Evolutionary conservation across 1,140 invertebrate species (phyloP).

Genomic region (Nephotettix cincticeps): DNA sequence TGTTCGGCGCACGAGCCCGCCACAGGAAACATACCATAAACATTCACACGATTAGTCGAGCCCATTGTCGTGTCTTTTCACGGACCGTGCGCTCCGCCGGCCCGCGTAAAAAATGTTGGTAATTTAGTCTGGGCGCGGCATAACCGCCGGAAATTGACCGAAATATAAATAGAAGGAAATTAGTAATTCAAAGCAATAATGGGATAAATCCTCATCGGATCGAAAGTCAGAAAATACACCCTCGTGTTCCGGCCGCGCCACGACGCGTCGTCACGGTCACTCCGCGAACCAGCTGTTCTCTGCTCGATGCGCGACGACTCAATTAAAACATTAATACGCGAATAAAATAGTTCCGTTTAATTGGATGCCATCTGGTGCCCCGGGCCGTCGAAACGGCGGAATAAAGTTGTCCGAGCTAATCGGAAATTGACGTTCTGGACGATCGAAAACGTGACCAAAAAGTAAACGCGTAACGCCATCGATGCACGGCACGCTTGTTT

Average conservation of each 20-base stretch:
- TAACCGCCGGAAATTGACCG: constrained; percentile 28
- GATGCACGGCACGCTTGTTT: too few species aligned
- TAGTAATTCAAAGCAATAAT: constrained; percentile 28
- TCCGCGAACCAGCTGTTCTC: background rate
- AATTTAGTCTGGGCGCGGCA: constrained; percentile 25
- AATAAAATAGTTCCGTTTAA: constrained; percentile 8
- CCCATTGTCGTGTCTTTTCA: constrained; percentile 25
- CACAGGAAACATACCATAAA: constrained; percentile 23
- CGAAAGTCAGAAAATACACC: constrained; percentile 24
- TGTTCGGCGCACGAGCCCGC: background rate
- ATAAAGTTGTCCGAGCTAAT: constrained; percentile 15
- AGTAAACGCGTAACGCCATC: constrained; percentile 7
- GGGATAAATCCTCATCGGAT: constrained; percentile 26
- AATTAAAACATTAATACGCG: constrained; percentile 19
- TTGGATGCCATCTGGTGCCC: constrained; percentile 3
- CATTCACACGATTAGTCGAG: constrained; percentile 23
- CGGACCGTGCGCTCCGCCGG: background rate
- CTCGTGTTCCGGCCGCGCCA: background rate
- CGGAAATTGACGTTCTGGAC: constrained; percentile 9
- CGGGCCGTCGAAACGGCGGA: background rate
- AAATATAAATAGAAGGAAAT: constrained; percentile 29
- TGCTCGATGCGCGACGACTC: background rate
- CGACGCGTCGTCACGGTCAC: background rate
- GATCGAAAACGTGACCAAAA: constrained; percentile 13
- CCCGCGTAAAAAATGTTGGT: constrained; percentile 26